phyloP scores from a whole-genome alignment of 2,113 vertebrate species.

The Coptodon bakossiorum region DNA sequence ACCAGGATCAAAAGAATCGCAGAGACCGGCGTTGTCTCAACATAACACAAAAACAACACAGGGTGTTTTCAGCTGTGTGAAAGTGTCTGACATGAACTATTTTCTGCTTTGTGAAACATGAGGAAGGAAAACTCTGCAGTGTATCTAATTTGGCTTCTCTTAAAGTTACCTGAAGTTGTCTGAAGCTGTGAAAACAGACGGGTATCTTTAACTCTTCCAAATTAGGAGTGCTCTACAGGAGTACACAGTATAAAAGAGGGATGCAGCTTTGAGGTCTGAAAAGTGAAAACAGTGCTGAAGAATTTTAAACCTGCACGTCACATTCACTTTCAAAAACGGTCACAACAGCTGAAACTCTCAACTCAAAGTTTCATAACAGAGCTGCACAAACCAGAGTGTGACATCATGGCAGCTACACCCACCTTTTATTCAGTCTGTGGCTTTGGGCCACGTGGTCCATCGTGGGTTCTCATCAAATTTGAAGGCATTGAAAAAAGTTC shows the following conservation, averaged over 20 bases:
- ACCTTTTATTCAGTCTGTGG: not conserved
- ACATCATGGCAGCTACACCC: not conserved
- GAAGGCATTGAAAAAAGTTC: not conserved
- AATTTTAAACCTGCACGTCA: not conserved
- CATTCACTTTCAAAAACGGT: not conserved
- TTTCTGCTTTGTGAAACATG: not conserved
- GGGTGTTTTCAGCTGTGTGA: not conserved
- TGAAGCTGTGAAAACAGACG: not conserved
- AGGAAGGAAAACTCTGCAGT: not conserved
- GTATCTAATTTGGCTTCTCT: not conserved
- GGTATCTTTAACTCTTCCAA: not conserved
- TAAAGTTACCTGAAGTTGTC: not conserved
- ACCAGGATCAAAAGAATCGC: no score
- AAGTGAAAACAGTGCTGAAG: not conserved
- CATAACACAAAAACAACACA: not conserved
- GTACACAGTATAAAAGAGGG: not conserved
- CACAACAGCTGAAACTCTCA: not conserved
- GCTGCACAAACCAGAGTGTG: not conserved
- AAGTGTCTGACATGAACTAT: not conserved
- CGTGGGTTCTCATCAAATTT: not conserved
- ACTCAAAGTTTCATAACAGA: not conserved
- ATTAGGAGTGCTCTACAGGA: not conserved
- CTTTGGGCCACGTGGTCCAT: not conserved
- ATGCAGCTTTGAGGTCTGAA: not conserved
- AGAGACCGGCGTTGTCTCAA: no score